These are phyloP conservation scores for Clarias fuscus DNA, from an alignment of 2,797 vertebrate species.

Conservation along the genomic window DNA sequence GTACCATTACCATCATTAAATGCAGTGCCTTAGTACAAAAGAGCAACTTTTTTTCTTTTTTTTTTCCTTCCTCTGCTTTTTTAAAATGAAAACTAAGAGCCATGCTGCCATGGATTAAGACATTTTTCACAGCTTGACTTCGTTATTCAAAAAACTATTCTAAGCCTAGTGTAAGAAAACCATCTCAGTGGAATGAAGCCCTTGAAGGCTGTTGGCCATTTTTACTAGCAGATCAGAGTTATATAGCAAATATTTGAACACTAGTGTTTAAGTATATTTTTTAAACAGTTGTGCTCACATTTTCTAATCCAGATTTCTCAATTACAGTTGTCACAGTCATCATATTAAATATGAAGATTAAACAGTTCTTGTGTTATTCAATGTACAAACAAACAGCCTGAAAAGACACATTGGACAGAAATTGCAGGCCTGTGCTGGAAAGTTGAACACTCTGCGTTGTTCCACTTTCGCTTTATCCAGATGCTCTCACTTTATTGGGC, in stretches of 20 bases:
- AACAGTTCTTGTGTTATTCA: background rate
- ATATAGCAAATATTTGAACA: background rate
- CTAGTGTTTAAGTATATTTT: background rate
- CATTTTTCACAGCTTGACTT: conserved; percentile 13
- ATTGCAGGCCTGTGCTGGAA: too few species aligned
- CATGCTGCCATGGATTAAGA: conserved; percentile 1
- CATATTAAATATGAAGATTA: background rate
- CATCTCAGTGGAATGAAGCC: background rate
- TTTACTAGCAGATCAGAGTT: background rate
- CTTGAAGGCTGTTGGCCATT: background rate
- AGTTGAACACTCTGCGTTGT: too few species aligned
- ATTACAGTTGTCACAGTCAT: background rate
- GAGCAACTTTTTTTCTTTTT: background rate
- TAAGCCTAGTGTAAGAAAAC: background rate
- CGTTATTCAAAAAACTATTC: background rate
- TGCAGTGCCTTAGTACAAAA: background rate
- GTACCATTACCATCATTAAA: background rate
- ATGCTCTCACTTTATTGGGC: too few species aligned
- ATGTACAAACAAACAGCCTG: too few species aligned
- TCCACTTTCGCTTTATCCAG: too few species aligned
- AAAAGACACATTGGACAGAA: too few species aligned
- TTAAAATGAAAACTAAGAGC: background rate
- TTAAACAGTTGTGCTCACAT: background rate
- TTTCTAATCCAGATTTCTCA: background rate
- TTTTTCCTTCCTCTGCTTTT: background rate